Conservation (phyloP, 2,797 vertebrate species). For the Sebastes trivittatus region DNA sequence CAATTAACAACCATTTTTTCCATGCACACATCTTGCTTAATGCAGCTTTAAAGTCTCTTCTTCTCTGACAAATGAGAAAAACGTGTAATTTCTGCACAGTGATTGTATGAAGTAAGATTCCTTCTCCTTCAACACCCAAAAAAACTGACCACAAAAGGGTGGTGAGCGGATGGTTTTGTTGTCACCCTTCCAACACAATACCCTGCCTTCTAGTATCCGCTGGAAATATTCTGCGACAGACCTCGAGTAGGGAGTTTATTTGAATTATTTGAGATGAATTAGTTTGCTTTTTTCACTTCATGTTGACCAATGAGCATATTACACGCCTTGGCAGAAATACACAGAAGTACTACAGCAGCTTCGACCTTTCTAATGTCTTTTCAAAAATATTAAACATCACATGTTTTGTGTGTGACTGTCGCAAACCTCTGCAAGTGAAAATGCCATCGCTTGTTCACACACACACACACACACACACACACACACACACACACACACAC, state of each 20-base stretch:
- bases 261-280: slow-evolving; percentile 4
- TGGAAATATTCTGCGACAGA: slow-evolving; percentile 32
- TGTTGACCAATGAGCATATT: neutral
- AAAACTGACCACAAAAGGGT: neutral
- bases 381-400: neutral
- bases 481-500: neutral
- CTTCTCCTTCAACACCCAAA: neutral
- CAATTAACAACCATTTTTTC: neutral
- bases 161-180: slow-evolving; percentile 9
- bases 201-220: neutral
- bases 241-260: slow-evolving; percentile 4
- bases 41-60: slow-evolving; percentile 7
- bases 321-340: slow-evolving; percentile 17
- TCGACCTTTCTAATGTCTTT: neutral
- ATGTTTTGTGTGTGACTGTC: slow-evolving; percentile 25
- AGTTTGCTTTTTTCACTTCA: slow-evolving; percentile 2
- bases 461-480: slow-evolving; percentile 3
- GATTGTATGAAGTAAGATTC: neutral
- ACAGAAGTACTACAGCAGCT: neutral
- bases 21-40: neutral
- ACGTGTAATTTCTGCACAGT: neutral
- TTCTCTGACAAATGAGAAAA: neutral
- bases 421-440: slow-evolving; percentile 17
- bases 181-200: slow-evolving; percentile 16
- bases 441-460: slow-evolving; percentile 24